Conservation (phyloP, 2,888 invertebrate genomes). For the Hermodice carunculata region DNA sequence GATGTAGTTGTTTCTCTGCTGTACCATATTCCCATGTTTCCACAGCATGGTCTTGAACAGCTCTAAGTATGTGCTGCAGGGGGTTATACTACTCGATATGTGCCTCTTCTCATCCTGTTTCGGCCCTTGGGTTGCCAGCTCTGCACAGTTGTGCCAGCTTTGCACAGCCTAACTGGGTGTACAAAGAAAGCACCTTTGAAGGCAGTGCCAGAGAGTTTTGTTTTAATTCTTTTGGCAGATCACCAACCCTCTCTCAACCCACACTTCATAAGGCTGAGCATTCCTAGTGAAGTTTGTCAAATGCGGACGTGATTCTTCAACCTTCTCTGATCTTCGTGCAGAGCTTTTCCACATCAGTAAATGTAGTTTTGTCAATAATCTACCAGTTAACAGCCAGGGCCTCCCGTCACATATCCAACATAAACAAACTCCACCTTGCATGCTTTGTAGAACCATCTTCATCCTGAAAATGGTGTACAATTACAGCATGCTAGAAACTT, state of each 20-base stretch:
- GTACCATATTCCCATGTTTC: constrained; percentile 19
- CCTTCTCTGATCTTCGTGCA: not conserved
- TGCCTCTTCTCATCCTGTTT: constrained; percentile 6
- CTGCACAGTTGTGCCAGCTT: constrained; percentile 15
- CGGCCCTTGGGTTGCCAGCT: constrained; percentile 6
- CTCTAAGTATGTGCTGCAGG: constrained; percentile 21
- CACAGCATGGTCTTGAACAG: constrained; percentile 11
- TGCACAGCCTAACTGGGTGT: not conserved
- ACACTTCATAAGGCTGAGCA: not conserved
- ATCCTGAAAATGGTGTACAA: no score
- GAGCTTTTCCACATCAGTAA: constrained; percentile 1
- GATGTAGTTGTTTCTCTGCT: not conserved
- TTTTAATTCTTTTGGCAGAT: not conserved
- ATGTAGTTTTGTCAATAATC: constrained; percentile 7
- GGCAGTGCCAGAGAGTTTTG: constrained; percentile 11
- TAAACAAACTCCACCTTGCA: no score
- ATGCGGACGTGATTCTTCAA: constrained; percentile 4
- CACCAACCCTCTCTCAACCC: constrained; percentile 1
- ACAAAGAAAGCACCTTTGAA: constrained; percentile 17
- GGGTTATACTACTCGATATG: not conserved
- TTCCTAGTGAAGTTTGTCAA: constrained; percentile 13
- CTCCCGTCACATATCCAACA: constrained; percentile 15
- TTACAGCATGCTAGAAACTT: no score
- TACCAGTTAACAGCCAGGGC: constrained; percentile 12
- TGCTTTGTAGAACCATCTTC: no score